Base-by-base conservation (phyloP, 2,113 vertebrate genomes). In the Panthera tigris region DNA sequence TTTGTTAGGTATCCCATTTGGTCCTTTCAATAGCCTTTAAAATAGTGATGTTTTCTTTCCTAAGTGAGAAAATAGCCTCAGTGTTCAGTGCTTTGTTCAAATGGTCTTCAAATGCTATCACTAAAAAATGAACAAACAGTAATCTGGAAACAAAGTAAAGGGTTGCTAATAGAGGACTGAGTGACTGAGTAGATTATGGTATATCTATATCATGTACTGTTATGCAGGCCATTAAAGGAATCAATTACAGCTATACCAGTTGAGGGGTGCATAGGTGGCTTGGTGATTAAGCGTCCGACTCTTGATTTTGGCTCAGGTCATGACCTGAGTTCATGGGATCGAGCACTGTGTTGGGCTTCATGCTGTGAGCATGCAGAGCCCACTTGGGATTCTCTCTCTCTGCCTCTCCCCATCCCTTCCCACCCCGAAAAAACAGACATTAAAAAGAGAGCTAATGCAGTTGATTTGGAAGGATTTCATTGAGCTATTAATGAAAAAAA, bases 61-160 rank as follows among this genome's bases (percentile, higher is more conserved):
- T 65, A 73, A 36, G 5, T 92, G 66, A 90, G 16, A 81, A 89
- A 73, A 83, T 65, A 83, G 33, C 18, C 31, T 82, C 4, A 29
- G 3, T 48, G 29, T 7, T 65, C 6, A 82, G 12, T 31, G 23
- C 29, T 85, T 83, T 96, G 19, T 23, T 79, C 55, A 93, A 11
- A 86, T 85, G 16, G 23, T 83, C 25, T 96, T 86, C 87, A 86
- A 94, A 94, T 61, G 33, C 23, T 87, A 13, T 82, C 81, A 73
- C 41, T 66, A 25, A 71, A 92, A 85, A 86, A 79, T 65, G 57
- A 89, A 50, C 1, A 45, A 94, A 78, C 39, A 82, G 0, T 73
- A 71, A 71, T 57, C 33, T 94, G 88, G n/a, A 84, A 94, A 91
- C 45, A 79, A 93, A 92, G 31, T 55, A 23, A 92, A 91, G 7